Evolutionary conservation across 2,797 vertebrate genomes (phyloP).

Genomic region (Delichon dasypus): DNA sequence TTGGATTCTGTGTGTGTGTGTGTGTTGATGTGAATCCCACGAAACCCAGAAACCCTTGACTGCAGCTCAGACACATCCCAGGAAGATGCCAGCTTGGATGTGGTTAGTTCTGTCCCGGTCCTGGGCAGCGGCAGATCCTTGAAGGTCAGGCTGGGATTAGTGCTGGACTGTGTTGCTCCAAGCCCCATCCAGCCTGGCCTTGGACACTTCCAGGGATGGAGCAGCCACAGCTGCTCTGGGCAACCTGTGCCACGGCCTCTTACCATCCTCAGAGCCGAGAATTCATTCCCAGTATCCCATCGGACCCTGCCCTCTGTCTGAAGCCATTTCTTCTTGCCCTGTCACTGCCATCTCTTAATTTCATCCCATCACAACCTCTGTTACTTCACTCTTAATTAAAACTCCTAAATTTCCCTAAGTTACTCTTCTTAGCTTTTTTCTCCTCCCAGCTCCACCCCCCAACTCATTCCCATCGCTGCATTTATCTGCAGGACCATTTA

Average conservation of each 20-base stretch:
- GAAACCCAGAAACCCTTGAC: not conserved
- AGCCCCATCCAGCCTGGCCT: not conserved
- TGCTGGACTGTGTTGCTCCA: not conserved
- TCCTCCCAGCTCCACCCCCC: accelerated
- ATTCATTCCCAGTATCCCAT: not conserved
- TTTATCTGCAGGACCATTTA: not conserved
- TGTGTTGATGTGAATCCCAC: not conserved
- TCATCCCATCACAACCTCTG: not conserved
- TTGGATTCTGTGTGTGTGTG: not conserved
- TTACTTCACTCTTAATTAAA: not conserved
- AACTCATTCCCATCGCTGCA: not conserved
- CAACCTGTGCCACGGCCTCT: not conserved
- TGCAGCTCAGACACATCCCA: not conserved
- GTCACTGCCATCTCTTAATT: not conserved
- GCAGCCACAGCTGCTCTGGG: not conserved
- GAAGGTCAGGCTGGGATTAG: not conserved
- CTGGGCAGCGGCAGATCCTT: not conserved
- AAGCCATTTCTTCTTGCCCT: not conserved
- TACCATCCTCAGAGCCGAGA: not conserved
- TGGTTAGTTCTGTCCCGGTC: not conserved
- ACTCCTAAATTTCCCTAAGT: not conserved
- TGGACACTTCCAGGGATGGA: not conserved
- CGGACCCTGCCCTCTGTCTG: not conserved
- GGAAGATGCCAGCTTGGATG: not conserved
- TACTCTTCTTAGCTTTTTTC: not conserved